Percentiles rank a stretch among this genome's conserved stretches.
phyloP scores from a whole-genome alignment of 2,113 vertebrate species.

The Esox niger region DNA sequence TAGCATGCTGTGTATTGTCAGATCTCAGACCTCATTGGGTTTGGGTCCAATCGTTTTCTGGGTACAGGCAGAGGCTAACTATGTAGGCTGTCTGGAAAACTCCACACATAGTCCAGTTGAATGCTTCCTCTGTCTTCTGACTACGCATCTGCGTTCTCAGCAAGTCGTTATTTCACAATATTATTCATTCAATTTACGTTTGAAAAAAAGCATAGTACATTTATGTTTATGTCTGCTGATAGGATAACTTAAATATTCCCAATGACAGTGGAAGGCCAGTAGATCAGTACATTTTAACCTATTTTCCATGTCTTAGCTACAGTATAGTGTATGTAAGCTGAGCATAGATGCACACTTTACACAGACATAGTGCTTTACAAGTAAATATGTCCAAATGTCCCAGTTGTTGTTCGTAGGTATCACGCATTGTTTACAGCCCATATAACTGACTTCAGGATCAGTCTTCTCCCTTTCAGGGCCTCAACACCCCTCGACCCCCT shows the following conservation, averaged over 20 bases:
- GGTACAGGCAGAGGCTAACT: slow-evolving; percentile 32
- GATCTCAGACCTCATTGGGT: background rate
- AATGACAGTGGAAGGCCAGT: background rate
- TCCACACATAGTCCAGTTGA: slow-evolving; percentile 33
- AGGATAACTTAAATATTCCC: slow-evolving; percentile 1
- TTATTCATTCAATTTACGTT: slow-evolving; percentile 12
- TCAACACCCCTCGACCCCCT: slow-evolving; percentile 62
- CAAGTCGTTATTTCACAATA: slow-evolving; percentile 8
- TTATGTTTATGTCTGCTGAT: slow-evolving; percentile 17
- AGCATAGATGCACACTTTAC: no score
- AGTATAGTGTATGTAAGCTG: background rate
- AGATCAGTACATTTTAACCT: background rate
- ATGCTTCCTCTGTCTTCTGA: slow-evolving; percentile 35
- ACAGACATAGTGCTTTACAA: background rate
- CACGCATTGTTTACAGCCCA: slow-evolving; percentile 57
- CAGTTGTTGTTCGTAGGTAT: slow-evolving; percentile 24
- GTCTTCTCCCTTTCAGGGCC: slow-evolving; percentile 71
- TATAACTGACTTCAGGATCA: slow-evolving; percentile 66
- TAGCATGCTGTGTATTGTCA: background rate
- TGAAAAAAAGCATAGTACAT: slow-evolving; percentile 16
- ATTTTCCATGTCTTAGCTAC: background rate
- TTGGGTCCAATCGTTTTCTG: slow-evolving; percentile 25
- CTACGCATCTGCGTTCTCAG: slow-evolving; percentile 16
- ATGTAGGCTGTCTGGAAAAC: slow-evolving; percentile 35
- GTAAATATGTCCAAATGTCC: background rate